These are phyloP conservation scores for Seira musarum DNA, from an alignment of 2,888 invertebrate genomes.

Conservation along the genomic window DNA sequence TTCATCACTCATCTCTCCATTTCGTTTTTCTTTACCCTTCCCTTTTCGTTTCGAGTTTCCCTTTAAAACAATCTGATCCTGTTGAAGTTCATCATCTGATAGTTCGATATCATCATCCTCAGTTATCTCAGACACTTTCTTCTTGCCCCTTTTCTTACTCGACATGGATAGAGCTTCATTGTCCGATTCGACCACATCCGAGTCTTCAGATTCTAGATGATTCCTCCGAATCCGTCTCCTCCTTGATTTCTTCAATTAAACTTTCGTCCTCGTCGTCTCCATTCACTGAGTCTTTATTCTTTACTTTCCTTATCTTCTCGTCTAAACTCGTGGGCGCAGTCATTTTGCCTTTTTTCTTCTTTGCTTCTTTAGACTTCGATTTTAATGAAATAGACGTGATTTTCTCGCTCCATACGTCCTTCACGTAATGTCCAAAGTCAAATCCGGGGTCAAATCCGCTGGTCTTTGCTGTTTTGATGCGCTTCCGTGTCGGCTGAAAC, in stretches of 20 bases:
- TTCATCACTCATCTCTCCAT: constrained; percentile 68
- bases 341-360: constrained; percentile 84
- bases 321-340: constrained; percentile 82
- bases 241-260: constrained; percentile 55
- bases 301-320: constrained; percentile 74
- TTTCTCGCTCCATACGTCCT: constrained; percentile 86
- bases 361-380: constrained; percentile 75
- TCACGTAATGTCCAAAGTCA: constrained; percentile 83
- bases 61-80: constrained; percentile 76
- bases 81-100: constrained; percentile 85
- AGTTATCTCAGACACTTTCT: constrained; percentile 72
- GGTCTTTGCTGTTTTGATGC: constrained; percentile 78
- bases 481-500: constrained; percentile 87
- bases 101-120: constrained; percentile 77
- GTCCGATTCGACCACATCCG: constrained; percentile 74
- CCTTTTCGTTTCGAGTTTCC: constrained; percentile 76
- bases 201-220: constrained; percentile 73
- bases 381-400: constrained; percentile 87
- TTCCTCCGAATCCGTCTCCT: constrained; percentile 72
- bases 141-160: constrained; percentile 23
- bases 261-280: constrained; percentile 34
- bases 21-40: constrained; percentile 59
- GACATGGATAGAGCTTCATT: constrained; percentile 62
- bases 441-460: constrained; percentile 87
- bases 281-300: constrained; percentile 56